Conservation (phyloP, 2,888 invertebrate species). For the Crocallis elinguaria region DNA sequence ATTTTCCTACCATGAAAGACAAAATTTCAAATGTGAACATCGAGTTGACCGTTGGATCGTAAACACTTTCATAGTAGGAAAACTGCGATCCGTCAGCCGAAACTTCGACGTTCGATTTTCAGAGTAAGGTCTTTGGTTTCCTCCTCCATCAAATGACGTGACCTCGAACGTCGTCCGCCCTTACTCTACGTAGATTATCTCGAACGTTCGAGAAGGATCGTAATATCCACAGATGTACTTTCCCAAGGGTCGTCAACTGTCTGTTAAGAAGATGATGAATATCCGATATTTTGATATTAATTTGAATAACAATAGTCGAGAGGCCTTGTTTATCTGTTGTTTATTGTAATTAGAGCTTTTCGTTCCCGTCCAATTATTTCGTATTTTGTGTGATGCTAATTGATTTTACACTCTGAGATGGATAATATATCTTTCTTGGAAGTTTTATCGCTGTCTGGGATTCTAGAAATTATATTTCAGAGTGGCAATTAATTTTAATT, state of each 20-base stretch:
- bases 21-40: no score
- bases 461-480: neutral
- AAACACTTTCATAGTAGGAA: no score
- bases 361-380: slow-evolving; percentile 30
- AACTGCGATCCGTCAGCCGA: no score
- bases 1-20: no score
- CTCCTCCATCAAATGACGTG: neutral
- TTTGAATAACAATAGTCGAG: slow-evolving; percentile 35
- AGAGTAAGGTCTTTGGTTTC: neutral
- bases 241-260: slow-evolving; percentile 32
- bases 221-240: slow-evolving; percentile 28
- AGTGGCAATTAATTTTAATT: slow-evolving; percentile 9
- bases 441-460: slow-evolving; percentile 11
- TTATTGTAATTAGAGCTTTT: slow-evolving; percentile 29
- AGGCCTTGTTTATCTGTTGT: slow-evolving; percentile 22
- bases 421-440: neutral
- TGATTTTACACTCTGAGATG: neutral
- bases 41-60: no score
- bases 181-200: slow-evolving; percentile 21
- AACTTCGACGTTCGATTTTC: no score
- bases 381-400: slow-evolving; percentile 11
- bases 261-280: slow-evolving; percentile 31
- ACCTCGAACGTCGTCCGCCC: slow-evolving; percentile 6
- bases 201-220: slow-evolving; percentile 4
- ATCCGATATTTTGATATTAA: slow-evolving; percentile 35